Conservation (phyloP, 2,113 vertebrate species). For the Oncorhynchus keta region DNA sequence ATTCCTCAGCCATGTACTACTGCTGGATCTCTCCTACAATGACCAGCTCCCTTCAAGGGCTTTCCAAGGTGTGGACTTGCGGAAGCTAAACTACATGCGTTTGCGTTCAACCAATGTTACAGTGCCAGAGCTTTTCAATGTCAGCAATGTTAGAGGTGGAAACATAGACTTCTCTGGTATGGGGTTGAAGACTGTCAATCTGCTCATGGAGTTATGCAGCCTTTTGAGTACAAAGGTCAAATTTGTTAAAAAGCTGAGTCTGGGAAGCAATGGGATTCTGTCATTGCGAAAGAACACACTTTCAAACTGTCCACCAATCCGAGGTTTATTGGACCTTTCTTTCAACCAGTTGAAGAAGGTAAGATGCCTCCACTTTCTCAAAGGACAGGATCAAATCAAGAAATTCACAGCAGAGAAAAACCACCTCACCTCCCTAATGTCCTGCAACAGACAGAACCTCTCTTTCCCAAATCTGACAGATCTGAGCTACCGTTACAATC, state of each 20-base stretch:
- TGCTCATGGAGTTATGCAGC: conserved; percentile 30
- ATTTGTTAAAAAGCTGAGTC: conserved; percentile 25
- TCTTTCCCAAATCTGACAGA: neutral
- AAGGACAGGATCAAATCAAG: neutral
- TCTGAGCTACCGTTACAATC: neutral
- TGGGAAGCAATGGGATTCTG: conserved; percentile 30
- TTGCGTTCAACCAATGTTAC: conserved; percentile 66
- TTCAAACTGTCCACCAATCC: conserved; percentile 35
- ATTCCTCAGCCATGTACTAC: conserved; percentile 39
- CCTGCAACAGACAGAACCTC: neutral
- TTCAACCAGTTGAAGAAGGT: conserved; percentile 45
- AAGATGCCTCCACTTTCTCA: conserved; percentile 38
- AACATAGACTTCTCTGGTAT: conserved; percentile 65
- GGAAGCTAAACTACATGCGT: conserved; percentile 36
- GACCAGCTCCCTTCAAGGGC: neutral
- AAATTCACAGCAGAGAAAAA: conserved; percentile 67
- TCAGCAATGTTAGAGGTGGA: conserved; percentile 51
- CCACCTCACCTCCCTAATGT: conserved; percentile 23
- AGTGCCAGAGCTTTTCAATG: conserved; percentile 55
- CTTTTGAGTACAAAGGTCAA: conserved; percentile 23
- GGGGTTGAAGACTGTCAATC: neutral
- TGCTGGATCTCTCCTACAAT: conserved; percentile 67
- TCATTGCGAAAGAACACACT: rapidly evolving
- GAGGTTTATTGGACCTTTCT: conserved; percentile 57
- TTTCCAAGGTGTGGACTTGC: conserved; percentile 44